phyloP scores from a whole-genome alignment of 2,113 vertebrate genomes.

The Calypte anna region DNA sequence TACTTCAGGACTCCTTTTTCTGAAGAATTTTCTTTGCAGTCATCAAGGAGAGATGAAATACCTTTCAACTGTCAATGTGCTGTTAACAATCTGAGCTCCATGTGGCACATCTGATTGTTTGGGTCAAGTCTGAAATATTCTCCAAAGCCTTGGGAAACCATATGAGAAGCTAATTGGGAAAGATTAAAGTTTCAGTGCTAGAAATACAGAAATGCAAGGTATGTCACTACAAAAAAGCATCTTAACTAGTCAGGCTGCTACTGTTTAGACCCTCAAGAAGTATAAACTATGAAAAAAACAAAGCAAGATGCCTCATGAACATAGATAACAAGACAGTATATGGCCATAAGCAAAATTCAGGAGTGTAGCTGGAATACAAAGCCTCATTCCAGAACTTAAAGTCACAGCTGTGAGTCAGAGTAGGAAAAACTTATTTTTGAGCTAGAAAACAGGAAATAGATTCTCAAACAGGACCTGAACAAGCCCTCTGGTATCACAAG shows the following conservation, averaged over 20 bases:
- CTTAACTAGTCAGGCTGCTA: background rate
- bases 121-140: conserved; percentile 61
- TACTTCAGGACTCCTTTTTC: background rate
- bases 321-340: background rate
- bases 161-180: conserved; percentile 54
- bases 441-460: background rate
- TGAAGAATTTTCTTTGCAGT: background rate
- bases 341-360: background rate
- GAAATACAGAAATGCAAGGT: conserved; percentile 30
- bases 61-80: background rate
- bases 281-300: background rate
- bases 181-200: conserved; percentile 59
- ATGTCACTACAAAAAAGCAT: background rate
- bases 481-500: background rate
- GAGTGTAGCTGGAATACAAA: background rate
- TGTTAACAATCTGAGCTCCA: conserved; percentile 20
- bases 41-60: conserved; percentile 2
- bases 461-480: background rate
- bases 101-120: conserved; percentile 12
- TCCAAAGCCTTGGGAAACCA: conserved; percentile 42
- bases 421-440: background rate
- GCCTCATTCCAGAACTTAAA: background rate
- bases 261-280: background rate
- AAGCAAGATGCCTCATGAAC: background rate
- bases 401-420: background rate